Evolutionary conservation across 2,113 vertebrate genomes (phyloP).

Genomic region (Tachysurus fulvidraco): DNA sequence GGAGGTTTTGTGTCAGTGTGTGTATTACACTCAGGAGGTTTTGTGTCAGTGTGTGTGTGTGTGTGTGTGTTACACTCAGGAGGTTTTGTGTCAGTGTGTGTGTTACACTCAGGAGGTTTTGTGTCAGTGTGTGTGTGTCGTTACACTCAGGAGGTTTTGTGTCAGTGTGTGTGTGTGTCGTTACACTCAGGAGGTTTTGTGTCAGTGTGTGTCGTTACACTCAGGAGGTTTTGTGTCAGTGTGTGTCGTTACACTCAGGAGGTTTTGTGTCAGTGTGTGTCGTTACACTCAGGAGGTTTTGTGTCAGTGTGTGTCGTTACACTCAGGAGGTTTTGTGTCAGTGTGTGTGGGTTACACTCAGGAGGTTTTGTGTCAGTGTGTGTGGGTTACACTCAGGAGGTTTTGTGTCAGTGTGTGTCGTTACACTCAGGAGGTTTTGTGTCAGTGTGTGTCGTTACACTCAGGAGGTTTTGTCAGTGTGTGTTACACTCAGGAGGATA

Average conservation of each 20-base stretch:
- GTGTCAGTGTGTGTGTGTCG: too few species aligned
- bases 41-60: not conserved
- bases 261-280: not conserved
- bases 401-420: not conserved
- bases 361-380: not conserved
- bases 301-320: not conserved
- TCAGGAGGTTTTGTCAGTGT: too few species aligned
- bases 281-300: not conserved
- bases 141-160: not conserved
- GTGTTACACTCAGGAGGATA: too few species aligned
- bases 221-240: not conserved
- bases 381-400: not conserved
- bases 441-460: too few species aligned
- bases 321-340: not conserved
- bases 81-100: not conserved
- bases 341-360: not conserved
- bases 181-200: not conserved
- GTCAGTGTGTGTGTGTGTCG: not conserved
- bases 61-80: not conserved
- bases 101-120: not conserved
- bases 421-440: too few species aligned
- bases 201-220: not conserved
- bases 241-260: not conserved
- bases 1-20: not conserved
- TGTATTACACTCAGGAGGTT: not conserved